Conservation (phyloP, 1,140 invertebrate genomes). For the Saccostrea cuccullata region DNA sequence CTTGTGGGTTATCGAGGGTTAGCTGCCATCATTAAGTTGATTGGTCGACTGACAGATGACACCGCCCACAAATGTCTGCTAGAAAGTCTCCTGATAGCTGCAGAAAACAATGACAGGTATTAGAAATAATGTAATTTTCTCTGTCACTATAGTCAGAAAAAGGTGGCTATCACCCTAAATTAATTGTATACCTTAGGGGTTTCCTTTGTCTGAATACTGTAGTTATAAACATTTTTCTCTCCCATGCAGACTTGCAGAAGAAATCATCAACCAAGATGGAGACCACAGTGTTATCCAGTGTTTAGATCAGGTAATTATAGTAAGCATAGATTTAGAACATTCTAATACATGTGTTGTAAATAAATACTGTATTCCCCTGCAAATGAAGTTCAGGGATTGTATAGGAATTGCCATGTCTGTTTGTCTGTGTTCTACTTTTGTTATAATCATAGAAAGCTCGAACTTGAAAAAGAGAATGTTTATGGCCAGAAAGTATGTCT, state of each 20-base stretch:
- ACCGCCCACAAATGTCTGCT: constrained; percentile 44
- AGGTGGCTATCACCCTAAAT: not conserved
- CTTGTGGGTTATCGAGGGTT: constrained; percentile 51
- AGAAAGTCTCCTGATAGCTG: constrained; percentile 44
- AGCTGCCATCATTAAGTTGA: constrained; percentile 55
- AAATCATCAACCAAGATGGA: constrained; percentile 53
- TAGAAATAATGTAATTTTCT: not conserved
- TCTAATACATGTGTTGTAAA: too few species aligned
- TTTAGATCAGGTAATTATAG: constrained; percentile 46
- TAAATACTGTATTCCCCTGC: too few species aligned
- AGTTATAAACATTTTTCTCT: not conserved
- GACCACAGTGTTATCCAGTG: constrained; percentile 44
- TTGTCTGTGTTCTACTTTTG: too few species aligned
- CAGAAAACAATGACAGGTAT: constrained; percentile 48
- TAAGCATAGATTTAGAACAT: too few species aligned
- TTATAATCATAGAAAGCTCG: too few species aligned
- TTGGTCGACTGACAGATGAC: constrained; percentile 47
- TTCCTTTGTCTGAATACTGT: not conserved
- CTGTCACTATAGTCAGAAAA: not conserved
- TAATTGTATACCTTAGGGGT: not conserved
- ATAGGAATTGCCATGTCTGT: too few species aligned
- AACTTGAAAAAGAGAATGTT: too few species aligned
- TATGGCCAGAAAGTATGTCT: too few species aligned
- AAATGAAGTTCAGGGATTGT: too few species aligned
- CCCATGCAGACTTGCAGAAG: constrained; percentile 44